Evolutionary conservation across 2,113 vertebrate species (phyloP), one percentile per base, ranked within the genome.

Genomic region (Albula glossodonta): DNA sequence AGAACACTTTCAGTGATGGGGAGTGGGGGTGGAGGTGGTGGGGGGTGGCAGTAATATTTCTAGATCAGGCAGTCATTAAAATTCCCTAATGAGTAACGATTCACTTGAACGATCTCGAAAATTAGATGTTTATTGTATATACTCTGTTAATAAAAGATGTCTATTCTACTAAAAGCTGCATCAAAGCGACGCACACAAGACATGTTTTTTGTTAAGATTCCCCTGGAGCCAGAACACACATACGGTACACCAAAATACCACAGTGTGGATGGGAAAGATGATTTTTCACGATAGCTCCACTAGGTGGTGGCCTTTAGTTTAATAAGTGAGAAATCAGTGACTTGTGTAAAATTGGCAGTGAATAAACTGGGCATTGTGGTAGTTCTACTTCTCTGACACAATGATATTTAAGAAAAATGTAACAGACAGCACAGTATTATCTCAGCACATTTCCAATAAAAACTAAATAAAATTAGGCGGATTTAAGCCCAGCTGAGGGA

Each of bases 1-100:
- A n/a, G 82, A 83, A 63, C 31, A 19, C 41, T 83, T 22, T 63
- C 15, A 31, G 22, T 11, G 4, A 4, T 17, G 4, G 63, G 63
- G 63, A 4, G 63, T 8, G 63, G 63, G 63, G 31, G 31, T 41
- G 31, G 31, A 41, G 31, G 31, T 41, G 31, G 31, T 41, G 31
- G 31, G 31, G 31, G 31, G 53, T 56, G 53, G 7, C 53, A 12
- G 63, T 70, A 70, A 70, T 70, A 70, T 70, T 70, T n/a, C 60
- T 15, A 4, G 10, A 13, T 70, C 19, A 70, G 63, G 22, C 22
- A n/a, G 63, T n/a, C 63, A 56, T 60, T 83, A 87, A 87, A 41
- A 81, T 31, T 51, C 57, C 41, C 63, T 83, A 84, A 84, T 78
- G 83, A 84, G 63, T 51, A 77, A 25, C 50, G 83, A 77, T 51